Evolutionary conservation across 2,888 invertebrate genomes (phyloP), one percentile per base, ranked within the genome.

Genomic region (Argynnis bischoffii): DNA sequence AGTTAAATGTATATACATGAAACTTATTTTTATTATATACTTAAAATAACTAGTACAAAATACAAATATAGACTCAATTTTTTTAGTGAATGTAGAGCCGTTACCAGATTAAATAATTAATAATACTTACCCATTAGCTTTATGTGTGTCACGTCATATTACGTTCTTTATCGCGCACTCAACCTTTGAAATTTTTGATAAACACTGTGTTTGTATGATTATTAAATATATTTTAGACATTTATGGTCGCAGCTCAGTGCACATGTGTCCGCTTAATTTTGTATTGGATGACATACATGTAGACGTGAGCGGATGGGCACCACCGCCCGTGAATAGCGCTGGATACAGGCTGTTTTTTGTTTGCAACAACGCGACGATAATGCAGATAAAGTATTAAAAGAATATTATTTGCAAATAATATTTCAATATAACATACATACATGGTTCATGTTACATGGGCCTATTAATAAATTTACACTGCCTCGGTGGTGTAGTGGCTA

Each of bases 41-140:
- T 26, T 26, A 26, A 4, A 26, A 41, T 41, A 11, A 41, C 11
- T 11, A 41, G 35, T 26, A 26, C 4, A 26, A 4, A 0, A 26
- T 26, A 26, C 26, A 26, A 26, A 26, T 26, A 26, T 26, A 26
- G 26, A 26, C 4, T 26, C 4, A 26, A 26, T 26, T 26, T 35
- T 35, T 35, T 41, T 11, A 41, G 8, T 41, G 35, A 41, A 41
- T 41, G 35, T 41, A 41, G 11, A 41, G 35, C 11, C 35, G 35
- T 41, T 41, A 1, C 11, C 11, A 41, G 35, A 41, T 41, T 41
- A 41, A 41, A 41, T 11, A 46, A 48, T 64, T 15, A 55, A 50
- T 14, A 55, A 47, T 53, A 64, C 69, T 63, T 54, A 73, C 73
- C 86, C 88, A 88, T 88, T 79, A 82, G 79, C 74, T 73, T 65